A percentile compares a stretch with the other conserved stretches of the same genome.
phyloP scores from a whole-genome alignment of 92 coral and sea anemone genomes.

The Epizoanthus stellaris region DNA sequence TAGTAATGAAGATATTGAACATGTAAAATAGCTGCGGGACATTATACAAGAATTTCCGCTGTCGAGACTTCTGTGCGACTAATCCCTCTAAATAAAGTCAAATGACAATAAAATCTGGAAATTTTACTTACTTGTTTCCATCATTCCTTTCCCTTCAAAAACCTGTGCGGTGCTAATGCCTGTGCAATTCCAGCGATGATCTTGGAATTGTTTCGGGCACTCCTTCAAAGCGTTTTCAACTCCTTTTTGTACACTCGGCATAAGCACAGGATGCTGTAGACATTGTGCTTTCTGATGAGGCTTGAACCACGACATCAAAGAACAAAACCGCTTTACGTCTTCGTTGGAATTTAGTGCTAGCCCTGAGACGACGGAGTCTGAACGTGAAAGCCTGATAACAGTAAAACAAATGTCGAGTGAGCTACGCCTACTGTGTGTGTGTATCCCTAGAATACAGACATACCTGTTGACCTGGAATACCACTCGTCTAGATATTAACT shows the following conservation, averaged over 20 bases:
- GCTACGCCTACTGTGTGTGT: constrained; percentile 22
- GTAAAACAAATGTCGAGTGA: not conserved
- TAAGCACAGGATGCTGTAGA: constrained; percentile 51
- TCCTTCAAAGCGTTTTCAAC: constrained; percentile 81
- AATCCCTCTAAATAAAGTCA: constrained; percentile 21
- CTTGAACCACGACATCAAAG: constrained; percentile 73
- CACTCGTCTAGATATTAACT: not conserved
- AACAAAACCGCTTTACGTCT: constrained; percentile 57
- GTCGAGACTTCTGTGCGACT: constrained; percentile 37
- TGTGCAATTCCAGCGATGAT: constrained; percentile 92
- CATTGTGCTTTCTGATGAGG: constrained; percentile 72
- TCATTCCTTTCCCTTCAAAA: constrained; percentile 75
- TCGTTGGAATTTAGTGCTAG: constrained; percentile 14
- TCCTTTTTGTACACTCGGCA: constrained; percentile 72
- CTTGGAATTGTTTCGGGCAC: constrained; percentile 79
- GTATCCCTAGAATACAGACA: not conserved
- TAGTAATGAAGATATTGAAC: constrained; percentile 14
- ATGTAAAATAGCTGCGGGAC: constrained; percentile 11
- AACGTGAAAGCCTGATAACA: constrained; percentile 53
- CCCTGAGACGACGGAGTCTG: constrained; percentile 10
- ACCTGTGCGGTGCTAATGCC: constrained; percentile 84
- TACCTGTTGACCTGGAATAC: constrained; percentile 20
- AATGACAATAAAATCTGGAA: constrained; percentile 45
- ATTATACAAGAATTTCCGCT: constrained; percentile 46
- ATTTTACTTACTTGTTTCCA: constrained; percentile 75